Conservation (phyloP, 2,797 vertebrate species). For the Syngnathus acus region DNA sequence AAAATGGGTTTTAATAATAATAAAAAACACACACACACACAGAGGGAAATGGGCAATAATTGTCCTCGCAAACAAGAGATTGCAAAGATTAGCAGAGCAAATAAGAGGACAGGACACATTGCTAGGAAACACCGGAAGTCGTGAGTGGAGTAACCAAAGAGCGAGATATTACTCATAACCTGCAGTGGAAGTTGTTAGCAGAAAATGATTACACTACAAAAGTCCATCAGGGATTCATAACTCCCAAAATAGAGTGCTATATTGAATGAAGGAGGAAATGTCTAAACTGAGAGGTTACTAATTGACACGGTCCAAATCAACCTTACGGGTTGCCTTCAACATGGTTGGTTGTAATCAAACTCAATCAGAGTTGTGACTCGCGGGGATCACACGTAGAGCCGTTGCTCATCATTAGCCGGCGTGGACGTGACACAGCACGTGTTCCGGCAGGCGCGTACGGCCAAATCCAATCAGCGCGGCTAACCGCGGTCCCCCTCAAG, state of each 20-base stretch:
- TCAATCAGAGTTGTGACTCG: not conserved
- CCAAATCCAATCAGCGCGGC: conserved; percentile 34
- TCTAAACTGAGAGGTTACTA: not conserved
- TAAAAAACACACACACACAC: too few species aligned
- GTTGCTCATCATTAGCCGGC: not conserved
- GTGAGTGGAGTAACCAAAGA: not conserved
- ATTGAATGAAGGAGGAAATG: not conserved
- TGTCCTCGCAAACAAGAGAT: not conserved
- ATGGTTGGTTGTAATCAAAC: not conserved
- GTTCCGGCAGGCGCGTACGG: conserved; percentile 8
- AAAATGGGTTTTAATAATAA: conserved; percentile 44
- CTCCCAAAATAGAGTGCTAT: not conserved
- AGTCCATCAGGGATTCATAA: not conserved
- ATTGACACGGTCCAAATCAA: not conserved
- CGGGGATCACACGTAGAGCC: not conserved
- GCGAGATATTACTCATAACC: not conserved
- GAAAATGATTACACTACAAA: not conserved
- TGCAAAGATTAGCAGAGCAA: not conserved
- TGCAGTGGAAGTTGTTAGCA: not conserved
- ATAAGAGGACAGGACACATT: not conserved
- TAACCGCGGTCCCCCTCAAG: conserved; percentile 26
- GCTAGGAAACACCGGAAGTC: not conserved
- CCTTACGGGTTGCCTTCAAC: not conserved
- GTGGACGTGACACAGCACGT: conserved; percentile 6
- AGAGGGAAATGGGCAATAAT: not conserved